A percentile compares a stretch with the other conserved stretches of the same genome.
phyloP scores from a whole-genome alignment of 2,113 vertebrate genomes.

The Polypterus bichir region DNA sequence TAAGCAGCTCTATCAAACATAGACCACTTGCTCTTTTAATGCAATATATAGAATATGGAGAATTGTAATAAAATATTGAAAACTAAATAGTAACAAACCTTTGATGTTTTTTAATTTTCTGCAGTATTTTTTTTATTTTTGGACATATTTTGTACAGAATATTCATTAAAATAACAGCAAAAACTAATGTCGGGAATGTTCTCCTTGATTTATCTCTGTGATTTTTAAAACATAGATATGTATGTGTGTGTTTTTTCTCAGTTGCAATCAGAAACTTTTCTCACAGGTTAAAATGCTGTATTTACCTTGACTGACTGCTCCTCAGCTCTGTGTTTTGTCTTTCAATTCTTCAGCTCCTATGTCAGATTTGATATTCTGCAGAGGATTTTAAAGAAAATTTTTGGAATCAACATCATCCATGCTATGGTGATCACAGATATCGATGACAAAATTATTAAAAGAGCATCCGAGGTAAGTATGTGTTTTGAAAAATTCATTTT shows the following conservation, averaged over 20 bases:
- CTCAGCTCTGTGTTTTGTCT: conserved; percentile 1
- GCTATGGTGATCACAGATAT: conserved; percentile 93
- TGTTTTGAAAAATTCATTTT: not conserved
- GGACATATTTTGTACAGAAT: not conserved
- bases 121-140: not conserved
- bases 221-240: too few species aligned
- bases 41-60: too few species aligned
- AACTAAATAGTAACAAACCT: too few species aligned
- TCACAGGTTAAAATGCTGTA: too few species aligned
- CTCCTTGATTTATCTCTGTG: too few species aligned
- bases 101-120: too few species aligned
- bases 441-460: conserved; percentile 86
- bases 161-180: not conserved
- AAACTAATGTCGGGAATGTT: not conserved
- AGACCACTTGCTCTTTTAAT: too few species aligned
- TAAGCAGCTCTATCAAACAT: too few species aligned
- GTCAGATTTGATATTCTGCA: conserved; percentile 85
- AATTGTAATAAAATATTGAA: too few species aligned
- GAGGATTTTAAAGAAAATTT: conserved; percentile 66
- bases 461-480: conserved; percentile 60
- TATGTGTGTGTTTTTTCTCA: too few species aligned
- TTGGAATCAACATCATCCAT: conserved; percentile 72
- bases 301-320: too few species aligned
- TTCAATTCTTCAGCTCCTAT: conserved; percentile 65
- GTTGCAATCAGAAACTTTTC: too few species aligned